phyloP scores from a whole-genome alignment of 2,888 invertebrate species.

The Salpingus planirostris region DNA sequence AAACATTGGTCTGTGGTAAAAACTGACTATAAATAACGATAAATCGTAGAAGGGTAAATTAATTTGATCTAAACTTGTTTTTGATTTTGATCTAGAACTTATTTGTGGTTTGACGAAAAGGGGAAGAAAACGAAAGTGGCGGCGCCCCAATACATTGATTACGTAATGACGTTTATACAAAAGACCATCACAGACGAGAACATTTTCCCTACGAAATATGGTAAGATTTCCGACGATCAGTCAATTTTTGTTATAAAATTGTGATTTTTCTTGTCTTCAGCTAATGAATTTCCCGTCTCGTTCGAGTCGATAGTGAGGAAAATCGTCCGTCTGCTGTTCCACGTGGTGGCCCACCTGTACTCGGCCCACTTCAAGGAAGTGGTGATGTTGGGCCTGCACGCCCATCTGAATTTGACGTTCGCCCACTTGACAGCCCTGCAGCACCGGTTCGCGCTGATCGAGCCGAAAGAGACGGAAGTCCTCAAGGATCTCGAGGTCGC shows the following conservation, averaged over 20 bases:
- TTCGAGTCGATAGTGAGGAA: conserved; percentile 94
- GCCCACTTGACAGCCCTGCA: conserved; percentile 86
- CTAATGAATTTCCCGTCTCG: conserved; percentile 87
- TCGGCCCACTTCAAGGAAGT: conserved; percentile 96
- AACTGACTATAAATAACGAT: no score
- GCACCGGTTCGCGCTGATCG: conserved; percentile 84
- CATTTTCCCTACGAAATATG: conserved; percentile 97
- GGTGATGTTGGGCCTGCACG: conserved; percentile 85
- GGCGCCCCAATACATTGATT: conserved; percentile 97
- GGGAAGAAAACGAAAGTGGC: conserved; percentile 96
- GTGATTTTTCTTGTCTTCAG: conserved; percentile 42
- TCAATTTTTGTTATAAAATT: conserved; percentile 4
- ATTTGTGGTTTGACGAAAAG: conserved; percentile 98
- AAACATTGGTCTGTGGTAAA: no score
- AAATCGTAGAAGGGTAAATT: no score
- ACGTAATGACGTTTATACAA: conserved; percentile 97
- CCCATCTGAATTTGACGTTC: conserved; percentile 95
- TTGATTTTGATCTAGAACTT: conserved; percentile 83
- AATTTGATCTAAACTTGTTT: conserved; percentile 18
- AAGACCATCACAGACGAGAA: conserved; percentile 94
- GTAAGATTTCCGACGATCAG: conserved; percentile 59
- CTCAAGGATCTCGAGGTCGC: conserved; percentile 85
- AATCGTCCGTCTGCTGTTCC: conserved; percentile 92
- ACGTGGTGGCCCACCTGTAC: conserved; percentile 97
- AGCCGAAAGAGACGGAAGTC: conserved; percentile 93